Percentiles rank a stretch among this genome's conserved stretches.
Conservation (phyloP, 2,113 vertebrate species). For the Parus major region DNA sequence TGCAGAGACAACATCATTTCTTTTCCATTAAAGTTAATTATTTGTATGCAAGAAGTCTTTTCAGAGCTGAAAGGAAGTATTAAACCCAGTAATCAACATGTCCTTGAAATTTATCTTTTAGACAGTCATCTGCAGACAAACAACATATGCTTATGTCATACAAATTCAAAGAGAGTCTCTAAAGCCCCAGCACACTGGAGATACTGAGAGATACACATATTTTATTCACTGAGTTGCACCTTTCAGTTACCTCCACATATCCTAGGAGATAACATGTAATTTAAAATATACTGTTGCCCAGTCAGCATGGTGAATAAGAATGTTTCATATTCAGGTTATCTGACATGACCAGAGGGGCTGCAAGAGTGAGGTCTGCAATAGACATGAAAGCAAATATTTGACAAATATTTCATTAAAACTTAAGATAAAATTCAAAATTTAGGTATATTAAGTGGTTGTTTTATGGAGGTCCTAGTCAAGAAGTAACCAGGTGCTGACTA, state of each 20-base stretch:
- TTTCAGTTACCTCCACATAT: neutral
- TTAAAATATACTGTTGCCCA: neutral
- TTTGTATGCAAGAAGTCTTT: slow-evolving; percentile 18
- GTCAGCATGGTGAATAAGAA: neutral
- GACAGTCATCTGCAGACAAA: neutral
- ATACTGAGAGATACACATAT: neutral
- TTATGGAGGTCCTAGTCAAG: neutral
- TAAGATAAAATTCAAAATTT: neutral
- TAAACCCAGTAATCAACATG: neutral
- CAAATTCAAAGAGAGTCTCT: neutral
- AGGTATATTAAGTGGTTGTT: neutral
- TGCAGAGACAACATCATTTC: slow-evolving; percentile 12
- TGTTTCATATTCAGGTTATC: neutral
- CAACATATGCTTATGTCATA: neutral
- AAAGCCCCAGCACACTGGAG: neutral
- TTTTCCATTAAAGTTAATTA: slow-evolving; percentile 37
- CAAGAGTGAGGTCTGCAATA: neutral
- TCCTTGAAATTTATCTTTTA: neutral
- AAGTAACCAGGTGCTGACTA: neutral
- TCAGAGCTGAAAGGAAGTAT: neutral
- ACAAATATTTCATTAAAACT: neutral
- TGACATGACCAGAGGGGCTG: neutral
- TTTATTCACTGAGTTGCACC: neutral
- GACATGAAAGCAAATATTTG: neutral
- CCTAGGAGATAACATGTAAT: neutral